Conservation (phyloP, 2,888 invertebrate genomes). For the Opisthograptis luteolata region DNA sequence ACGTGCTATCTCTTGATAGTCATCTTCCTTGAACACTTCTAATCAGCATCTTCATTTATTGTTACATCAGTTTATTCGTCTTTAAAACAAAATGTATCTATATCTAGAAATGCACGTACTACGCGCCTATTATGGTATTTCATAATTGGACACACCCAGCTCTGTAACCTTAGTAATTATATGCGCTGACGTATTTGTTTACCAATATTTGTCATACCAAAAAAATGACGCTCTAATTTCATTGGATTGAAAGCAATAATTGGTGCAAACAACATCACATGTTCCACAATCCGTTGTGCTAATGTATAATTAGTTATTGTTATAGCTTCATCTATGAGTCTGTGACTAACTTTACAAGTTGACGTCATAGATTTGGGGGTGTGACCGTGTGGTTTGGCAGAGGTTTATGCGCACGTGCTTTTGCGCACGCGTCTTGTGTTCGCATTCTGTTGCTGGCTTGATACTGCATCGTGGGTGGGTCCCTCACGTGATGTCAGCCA, state of each 20-base stretch:
- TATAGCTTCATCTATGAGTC: neutral
- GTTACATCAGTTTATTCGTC: too few species aligned
- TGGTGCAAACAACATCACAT: neutral
- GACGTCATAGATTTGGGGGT: conserved; percentile 47
- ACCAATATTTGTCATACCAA: neutral
- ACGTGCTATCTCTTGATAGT: too few species aligned
- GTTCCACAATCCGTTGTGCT: neutral
- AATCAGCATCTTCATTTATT: too few species aligned
- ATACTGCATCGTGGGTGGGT: conserved; percentile 23
- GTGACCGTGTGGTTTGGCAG: conserved; percentile 52
- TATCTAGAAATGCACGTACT: too few species aligned
- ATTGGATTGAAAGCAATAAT: neutral
- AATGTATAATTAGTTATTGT: too few species aligned
- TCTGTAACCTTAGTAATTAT: neutral
- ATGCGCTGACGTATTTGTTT: too few species aligned
- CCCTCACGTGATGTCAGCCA: conserved; percentile 36
- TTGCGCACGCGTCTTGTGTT: conserved; percentile 29
- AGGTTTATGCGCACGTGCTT: conserved; percentile 43
- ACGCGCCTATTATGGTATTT: too few species aligned
- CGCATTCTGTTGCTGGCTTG: conserved; percentile 32
- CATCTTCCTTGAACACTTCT: too few species aligned
- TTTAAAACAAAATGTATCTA: too few species aligned
- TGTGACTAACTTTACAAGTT: conserved; percentile 12
- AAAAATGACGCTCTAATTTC: conserved; percentile 4
- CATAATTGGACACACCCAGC: neutral